Percentiles rank a stretch among this genome's conserved stretches.
Evolutionary conservation across 2,113 vertebrate genomes (phyloP).

Genomic region (Typhlomys cinereus): DNA sequence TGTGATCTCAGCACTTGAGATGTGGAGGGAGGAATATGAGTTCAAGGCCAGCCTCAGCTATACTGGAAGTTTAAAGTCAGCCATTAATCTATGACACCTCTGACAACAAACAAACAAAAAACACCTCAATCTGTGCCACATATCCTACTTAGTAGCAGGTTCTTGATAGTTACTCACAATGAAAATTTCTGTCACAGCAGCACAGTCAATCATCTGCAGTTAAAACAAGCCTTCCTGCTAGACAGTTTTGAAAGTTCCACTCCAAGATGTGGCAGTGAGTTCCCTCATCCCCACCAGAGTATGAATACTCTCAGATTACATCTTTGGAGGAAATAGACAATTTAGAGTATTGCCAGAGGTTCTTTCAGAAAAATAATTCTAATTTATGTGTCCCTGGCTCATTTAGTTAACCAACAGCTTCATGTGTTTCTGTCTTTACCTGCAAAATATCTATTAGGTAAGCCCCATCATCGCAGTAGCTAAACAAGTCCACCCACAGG

Average conservation of each 20-base stretch:
- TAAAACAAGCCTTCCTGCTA: neutral
- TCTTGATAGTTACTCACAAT: no score
- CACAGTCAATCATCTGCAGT: neutral
- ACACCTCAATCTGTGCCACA: neutral
- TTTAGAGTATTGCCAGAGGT: constrained; percentile 1
- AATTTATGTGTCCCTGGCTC: neutral
- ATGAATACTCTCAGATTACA: neutral
- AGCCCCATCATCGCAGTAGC: neutral
- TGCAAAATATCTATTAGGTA: neutral
- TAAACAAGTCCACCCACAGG: neutral
- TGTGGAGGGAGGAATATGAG: no score
- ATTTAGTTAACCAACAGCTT: neutral
- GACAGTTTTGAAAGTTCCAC: neutral
- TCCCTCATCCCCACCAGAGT: neutral
- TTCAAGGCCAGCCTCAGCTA: neutral
- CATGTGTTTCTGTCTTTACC: neutral
- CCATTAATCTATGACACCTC: no score
- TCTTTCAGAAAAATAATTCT: constrained; percentile 9
- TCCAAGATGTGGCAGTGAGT: neutral
- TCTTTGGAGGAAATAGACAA: neutral
- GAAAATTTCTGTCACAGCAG: no score
- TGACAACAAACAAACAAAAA: neutral
- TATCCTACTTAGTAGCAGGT: neutral
- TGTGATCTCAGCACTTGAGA: no score
- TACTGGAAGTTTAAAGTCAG: neutral